These are phyloP conservation scores for Salticus scenicus DNA, from an alignment of 2,888 invertebrate genomes.

Conservation along the genomic window DNA sequence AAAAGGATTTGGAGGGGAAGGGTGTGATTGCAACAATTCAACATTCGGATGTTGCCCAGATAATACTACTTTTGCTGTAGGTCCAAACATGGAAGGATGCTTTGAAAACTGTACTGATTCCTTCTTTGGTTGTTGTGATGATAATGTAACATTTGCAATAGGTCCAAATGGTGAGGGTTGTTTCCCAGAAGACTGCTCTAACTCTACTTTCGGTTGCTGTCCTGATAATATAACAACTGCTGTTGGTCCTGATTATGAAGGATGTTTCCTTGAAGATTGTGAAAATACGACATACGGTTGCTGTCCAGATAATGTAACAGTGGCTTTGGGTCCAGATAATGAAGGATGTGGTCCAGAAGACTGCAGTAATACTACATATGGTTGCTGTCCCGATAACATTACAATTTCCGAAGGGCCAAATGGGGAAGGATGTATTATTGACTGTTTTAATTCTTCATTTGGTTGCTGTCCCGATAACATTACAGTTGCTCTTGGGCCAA, in stretches of 20 bases:
- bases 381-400: conserved; percentile 86
- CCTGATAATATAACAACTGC: conserved; percentile 81
- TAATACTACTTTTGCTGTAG: conserved; percentile 51
- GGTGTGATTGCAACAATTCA: conserved; percentile 40
- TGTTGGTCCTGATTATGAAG: conserved; percentile 77
- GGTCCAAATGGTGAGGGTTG: conserved; percentile 73
- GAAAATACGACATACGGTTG: conserved; percentile 78
- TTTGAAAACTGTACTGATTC: conserved; percentile 74
- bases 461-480: conserved; percentile 80
- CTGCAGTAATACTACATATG: conserved; percentile 69
- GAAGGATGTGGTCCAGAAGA: conserved; percentile 71
- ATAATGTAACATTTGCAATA: conserved; percentile 79
- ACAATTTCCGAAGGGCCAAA: conserved; percentile 88
- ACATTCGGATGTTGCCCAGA: conserved; percentile 80
- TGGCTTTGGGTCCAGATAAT: conserved; percentile 79
- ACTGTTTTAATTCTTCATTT: conserved; percentile 80
- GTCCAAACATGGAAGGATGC: conserved; percentile 28
- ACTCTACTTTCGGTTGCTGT: conserved; percentile 80
- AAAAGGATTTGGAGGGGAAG: conserved; percentile 71
- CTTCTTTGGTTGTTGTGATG: conserved; percentile 86
- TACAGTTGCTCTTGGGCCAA: conserved; percentile 59
- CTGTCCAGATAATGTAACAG: conserved; percentile 77
- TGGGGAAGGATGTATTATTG: conserved; percentile 72
- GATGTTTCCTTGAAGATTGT: conserved; percentile 72
- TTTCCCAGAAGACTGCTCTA: conserved; percentile 43